Conservation (phyloP, 2,113 vertebrate genomes). For the Crotalus viridis region DNA sequence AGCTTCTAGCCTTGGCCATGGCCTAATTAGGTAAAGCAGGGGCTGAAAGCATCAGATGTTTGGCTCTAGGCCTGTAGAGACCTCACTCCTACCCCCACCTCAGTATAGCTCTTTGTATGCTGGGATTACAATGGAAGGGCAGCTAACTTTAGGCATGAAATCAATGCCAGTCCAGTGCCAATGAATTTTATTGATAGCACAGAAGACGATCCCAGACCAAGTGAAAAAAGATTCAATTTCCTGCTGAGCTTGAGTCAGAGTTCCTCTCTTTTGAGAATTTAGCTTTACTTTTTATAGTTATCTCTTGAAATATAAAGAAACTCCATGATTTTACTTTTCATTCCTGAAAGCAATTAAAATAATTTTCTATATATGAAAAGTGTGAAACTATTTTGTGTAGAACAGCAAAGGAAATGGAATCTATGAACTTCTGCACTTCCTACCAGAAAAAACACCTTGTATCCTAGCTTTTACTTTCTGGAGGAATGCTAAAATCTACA, state of each 20-base stretch:
- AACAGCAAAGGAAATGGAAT: not conserved
- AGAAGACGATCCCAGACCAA: not conserved
- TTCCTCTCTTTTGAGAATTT: not conserved
- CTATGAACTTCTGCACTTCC: not conserved
- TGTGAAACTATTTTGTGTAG: not conserved
- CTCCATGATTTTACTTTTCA: not conserved
- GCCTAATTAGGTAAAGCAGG: slow-evolving; percentile 72
- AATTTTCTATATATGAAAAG: not conserved
- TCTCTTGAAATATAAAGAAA: not conserved
- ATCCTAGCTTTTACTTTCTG: not conserved
- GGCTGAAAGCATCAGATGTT: slow-evolving; percentile 55
- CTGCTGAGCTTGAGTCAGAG: not conserved
- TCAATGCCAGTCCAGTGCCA: slow-evolving; percentile 49
- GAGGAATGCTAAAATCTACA: not conserved
- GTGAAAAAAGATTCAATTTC: not conserved
- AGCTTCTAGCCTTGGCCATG: slow-evolving; percentile 58
- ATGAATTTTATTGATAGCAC: not conserved
- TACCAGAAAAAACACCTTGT: not conserved
- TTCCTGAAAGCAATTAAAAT: not conserved
- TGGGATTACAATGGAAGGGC: slow-evolving; percentile 66
- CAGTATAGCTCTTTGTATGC: slow-evolving; percentile 61
- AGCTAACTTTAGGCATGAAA: slow-evolving; percentile 70
- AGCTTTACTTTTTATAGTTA: not conserved
- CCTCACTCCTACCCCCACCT: slow-evolving; percentile 9
- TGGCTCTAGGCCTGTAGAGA: slow-evolving; percentile 50